Evolutionary conservation across 92 coral and sea anemone genomes (phyloP), one percentile per base, ranked within the genome.

Genomic region (Muricea muricata): DNA sequence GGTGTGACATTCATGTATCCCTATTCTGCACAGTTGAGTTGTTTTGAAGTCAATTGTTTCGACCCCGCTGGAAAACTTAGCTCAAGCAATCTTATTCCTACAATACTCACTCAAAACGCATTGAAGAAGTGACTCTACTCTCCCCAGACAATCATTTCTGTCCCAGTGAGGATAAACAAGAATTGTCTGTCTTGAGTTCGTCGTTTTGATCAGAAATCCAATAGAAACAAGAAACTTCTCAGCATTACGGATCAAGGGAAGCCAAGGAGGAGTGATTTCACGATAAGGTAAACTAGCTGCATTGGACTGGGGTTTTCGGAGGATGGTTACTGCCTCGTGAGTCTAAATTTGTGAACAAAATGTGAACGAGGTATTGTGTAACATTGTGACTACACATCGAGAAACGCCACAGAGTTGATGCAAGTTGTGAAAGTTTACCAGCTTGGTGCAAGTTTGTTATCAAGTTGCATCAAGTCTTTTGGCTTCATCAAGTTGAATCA

Each of bases 161-260:
- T 75, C 30, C 80, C 80, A 75, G 80, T 75, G 80, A 28, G 80
- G 80, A 75, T 75, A 75, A 25, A 75, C 47, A 24, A 75, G 65
- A 25, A 75, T 48, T 25, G 80, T 48, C 63, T 75, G 35, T 29
- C 55, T 18, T 46, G 65, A 47, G 63, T 14, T 52, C 14, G 65
- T 75, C 6, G 35, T 75, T 34, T 75, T 75, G 18, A 75, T 48
- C 65, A 75, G 63, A 52, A 75, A 75, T 13, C 80, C 80, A 48
- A 75, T 7, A 15, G 80, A 75, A 23, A 50, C 21, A 65, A 75
- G 50, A 41, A 75, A 46, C 9, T 75, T 25, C 56, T 75, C 65
- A 75, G 35, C 80, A 1, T 47, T 31, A 25, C 42, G 39, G 56
- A 75, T 47, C 20, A n/a, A 39, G 13, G 80, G 1, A 24, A 75